Evolutionary conservation across 1,140 invertebrate species (phyloP).

Genomic region (Drosophila eugracilis): DNA sequence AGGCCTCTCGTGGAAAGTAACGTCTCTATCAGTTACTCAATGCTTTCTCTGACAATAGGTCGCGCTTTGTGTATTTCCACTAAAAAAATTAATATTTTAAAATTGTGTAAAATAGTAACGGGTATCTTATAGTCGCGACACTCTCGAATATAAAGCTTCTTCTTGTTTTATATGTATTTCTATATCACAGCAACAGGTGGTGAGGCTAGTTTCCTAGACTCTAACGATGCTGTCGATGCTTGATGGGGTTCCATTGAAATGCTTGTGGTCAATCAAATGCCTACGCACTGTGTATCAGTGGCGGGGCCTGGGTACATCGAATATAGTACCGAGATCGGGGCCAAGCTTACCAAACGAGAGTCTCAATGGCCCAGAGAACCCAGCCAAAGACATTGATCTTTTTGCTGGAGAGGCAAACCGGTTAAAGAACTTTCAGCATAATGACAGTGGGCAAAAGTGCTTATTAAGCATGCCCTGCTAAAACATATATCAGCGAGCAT

Average conservation of each 20-base stretch:
- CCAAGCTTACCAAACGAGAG: constrained; percentile 13
- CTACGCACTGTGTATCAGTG: constrained; percentile 9
- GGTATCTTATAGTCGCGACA: too few species aligned
- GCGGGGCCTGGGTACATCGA: constrained; percentile 22
- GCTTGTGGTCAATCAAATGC: constrained; percentile 69
- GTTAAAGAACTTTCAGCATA: constrained; percentile 57
- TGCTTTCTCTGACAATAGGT: too few species aligned
- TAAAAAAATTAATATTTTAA: too few species aligned
- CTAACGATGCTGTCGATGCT: constrained; percentile 16
- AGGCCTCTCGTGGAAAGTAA: too few species aligned
- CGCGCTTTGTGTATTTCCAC: too few species aligned
- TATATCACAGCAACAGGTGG: constrained; percentile 57
- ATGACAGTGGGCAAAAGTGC: constrained; percentile 61
- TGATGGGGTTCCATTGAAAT: constrained; percentile 46
- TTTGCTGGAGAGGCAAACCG: constrained; percentile 49
- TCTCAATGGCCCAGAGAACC: constrained; percentile 33
- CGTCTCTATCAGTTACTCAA: too few species aligned
- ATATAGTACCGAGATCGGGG: constrained; percentile 59
- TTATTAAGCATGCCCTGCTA: constrained; percentile 69
- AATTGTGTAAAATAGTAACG: too few species aligned
- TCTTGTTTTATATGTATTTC: too few species aligned
- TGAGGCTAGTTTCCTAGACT: constrained; percentile 21
- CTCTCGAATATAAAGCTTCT: too few species aligned
- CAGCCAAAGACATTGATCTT: constrained; percentile 20
- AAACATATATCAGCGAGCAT: constrained; percentile 52